These are phyloP conservation scores for Eledona agricola DNA, from an alignment of 2,888 invertebrate genomes.

Conservation along the genomic window DNA sequence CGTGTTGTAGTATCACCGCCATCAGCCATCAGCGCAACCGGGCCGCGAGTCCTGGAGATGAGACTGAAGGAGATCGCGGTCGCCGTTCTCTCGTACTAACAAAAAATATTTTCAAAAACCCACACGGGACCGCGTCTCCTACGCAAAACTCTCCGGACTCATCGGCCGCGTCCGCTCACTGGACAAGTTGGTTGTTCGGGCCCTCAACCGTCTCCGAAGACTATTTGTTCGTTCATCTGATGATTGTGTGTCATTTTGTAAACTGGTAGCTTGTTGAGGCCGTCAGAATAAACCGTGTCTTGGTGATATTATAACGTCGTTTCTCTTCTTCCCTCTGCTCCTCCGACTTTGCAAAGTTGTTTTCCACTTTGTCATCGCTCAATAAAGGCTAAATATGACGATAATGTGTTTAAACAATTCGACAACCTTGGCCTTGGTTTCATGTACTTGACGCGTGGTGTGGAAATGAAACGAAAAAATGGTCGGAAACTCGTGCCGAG, in stretches of 20 bases:
- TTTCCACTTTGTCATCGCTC: constrained; percentile 46
- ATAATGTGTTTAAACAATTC: constrained; percentile 48
- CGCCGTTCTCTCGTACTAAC: constrained; percentile 53
- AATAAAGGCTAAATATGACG: constrained; percentile 47
- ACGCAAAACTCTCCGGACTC: constrained; percentile 55
- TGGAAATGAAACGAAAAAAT: constrained; percentile 11
- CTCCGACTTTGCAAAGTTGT: constrained; percentile 10
- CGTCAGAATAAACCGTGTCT: constrained; percentile 62
- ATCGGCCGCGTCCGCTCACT: constrained; percentile 50
- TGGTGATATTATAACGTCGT: constrained; percentile 56
- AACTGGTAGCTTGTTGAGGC: constrained; percentile 69
- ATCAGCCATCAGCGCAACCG: constrained; percentile 46
- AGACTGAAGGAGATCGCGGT: constrained; percentile 56
- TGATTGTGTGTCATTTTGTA: constrained; percentile 65
- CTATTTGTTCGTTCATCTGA: constrained; percentile 36
- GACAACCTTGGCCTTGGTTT: constrained; percentile 51
- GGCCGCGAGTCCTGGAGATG: too few relatives aligned
- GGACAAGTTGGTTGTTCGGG: constrained; percentile 60
- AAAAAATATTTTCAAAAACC: constrained; percentile 43
- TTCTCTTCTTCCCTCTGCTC: constrained; percentile 10
- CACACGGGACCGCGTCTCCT: constrained; percentile 53
- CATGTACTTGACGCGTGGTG: constrained; percentile 49
- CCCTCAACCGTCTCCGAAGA: constrained; percentile 54
- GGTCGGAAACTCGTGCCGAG: not conserved
- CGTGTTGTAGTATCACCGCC: constrained; percentile 46